A percentile compares a stretch with the other conserved stretches of the same genome.
Evolutionary conservation across 2,797 vertebrate genomes (phyloP).

Genomic region (Thunnus albacares): DNA sequence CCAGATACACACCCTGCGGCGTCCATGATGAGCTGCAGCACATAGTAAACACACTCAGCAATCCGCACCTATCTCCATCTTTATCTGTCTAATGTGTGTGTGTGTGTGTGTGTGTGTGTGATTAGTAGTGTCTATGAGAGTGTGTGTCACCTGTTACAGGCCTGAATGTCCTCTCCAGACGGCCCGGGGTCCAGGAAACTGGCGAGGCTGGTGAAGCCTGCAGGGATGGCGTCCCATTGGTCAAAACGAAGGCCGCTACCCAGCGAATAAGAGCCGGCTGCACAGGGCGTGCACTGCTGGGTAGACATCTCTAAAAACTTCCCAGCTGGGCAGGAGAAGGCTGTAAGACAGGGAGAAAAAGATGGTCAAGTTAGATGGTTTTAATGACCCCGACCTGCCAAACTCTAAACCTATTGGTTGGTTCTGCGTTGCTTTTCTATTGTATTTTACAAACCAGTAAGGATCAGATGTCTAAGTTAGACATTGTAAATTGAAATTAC

Average conservation of each 20-base stretch:
- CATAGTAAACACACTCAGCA: slow-evolving; percentile 16
- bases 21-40: slow-evolving; percentile 92
- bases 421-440: no score
- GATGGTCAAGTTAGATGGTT: neutral
- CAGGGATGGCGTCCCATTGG: slow-evolving; percentile 95
- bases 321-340: slow-evolving; percentile 94
- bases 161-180: slow-evolving; percentile 84
- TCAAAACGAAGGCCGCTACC: slow-evolving; percentile 97
- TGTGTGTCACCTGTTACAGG: slow-evolving; percentile 91
- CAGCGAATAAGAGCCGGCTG: slow-evolving; percentile 94
- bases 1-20: slow-evolving; percentile 94
- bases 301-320: slow-evolving; percentile 95
- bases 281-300: slow-evolving; percentile 94
- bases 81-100: neutral
- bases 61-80: neutral
- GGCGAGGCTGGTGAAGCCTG: slow-evolving; percentile 93
- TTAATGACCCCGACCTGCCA: no score
- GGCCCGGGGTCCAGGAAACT: slow-evolving; percentile 90
- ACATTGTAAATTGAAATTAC: no score
- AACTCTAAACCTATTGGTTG: no score
- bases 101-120: neutral
- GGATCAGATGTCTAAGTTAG: no score
- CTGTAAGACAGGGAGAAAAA: slow-evolving; percentile 70
- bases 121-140: neutral
- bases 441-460: no score